Evolutionary conservation across 1,140 invertebrate genomes (phyloP).

Genomic region (Leptinotarsa texana): DNA sequence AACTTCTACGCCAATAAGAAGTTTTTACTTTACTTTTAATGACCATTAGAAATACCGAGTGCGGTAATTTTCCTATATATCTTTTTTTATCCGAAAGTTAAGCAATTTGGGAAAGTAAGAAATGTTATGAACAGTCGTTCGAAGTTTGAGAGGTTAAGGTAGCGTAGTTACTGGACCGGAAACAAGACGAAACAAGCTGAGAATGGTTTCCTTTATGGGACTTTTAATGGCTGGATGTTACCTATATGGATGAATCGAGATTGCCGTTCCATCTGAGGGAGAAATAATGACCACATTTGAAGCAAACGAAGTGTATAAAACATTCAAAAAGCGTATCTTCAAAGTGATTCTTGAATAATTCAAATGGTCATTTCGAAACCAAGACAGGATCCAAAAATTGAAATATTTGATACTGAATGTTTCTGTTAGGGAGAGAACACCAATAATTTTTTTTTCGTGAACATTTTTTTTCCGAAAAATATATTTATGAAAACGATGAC

Average conservation of each 20-base stretch:
- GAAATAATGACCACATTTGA: neutral
- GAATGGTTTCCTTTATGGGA: slow-evolving; percentile 18
- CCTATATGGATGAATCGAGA: slow-evolving; percentile 3
- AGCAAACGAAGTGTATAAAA: too few species aligned
- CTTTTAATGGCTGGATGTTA: slow-evolving; percentile 8
- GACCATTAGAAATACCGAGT: slow-evolving; percentile 9
- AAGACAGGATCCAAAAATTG: too few species aligned
- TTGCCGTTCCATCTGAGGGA: neutral
- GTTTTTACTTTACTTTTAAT: slow-evolving; percentile 9
- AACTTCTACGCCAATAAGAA: neutral
- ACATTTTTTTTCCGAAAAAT: too few species aligned
- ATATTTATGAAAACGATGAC: too few species aligned
- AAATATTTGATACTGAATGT: too few species aligned
- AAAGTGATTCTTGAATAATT: too few species aligned
- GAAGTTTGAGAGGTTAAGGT: slow-evolving; percentile 9
- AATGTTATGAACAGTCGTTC: slow-evolving; percentile 10
- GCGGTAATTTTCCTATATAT: slow-evolving; percentile 16
- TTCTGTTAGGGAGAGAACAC: too few species aligned
- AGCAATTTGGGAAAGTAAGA: slow-evolving; percentile 9
- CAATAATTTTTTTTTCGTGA: too few species aligned
- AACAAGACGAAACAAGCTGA: slow-evolving; percentile 7
- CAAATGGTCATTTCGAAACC: too few species aligned
- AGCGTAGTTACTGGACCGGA: slow-evolving; percentile 11
- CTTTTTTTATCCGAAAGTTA: slow-evolving; percentile 12
- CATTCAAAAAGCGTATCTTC: too few species aligned